Evolutionary conservation across 2,113 vertebrate species (phyloP).

Genomic region (Rousettus leschenaultii): DNA sequence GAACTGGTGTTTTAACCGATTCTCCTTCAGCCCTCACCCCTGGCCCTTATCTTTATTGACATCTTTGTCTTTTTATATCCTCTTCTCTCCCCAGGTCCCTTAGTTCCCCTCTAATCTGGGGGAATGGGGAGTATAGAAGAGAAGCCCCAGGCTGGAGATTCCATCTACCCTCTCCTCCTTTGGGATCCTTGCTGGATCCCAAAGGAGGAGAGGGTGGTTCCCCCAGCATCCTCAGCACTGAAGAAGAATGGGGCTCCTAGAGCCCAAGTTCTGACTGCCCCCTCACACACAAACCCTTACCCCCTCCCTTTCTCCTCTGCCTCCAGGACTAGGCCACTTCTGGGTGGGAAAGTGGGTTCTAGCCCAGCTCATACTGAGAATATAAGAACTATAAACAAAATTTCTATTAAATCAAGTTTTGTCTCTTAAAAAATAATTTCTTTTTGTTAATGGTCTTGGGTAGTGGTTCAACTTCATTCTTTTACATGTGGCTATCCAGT

Average conservation of each 20-base stretch:
- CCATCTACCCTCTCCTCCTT: no score
- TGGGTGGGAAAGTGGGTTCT: constrained; percentile 42
- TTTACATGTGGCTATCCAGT: neutral
- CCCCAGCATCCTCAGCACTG: constrained; percentile 52
- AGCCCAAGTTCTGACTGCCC: neutral
- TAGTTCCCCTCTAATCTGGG: neutral
- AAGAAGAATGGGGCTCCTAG: constrained; percentile 47
- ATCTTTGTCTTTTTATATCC: neutral
- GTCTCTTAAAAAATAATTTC: constrained; percentile 54
- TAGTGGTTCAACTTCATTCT: neutral
- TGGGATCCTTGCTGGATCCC: no score
- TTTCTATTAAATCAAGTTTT: constrained; percentile 80
- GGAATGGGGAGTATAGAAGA: neutral
- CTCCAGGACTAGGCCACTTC: constrained; percentile 45
- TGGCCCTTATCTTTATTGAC: neutral
- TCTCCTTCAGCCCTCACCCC: neutral
- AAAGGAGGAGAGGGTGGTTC: neutral
- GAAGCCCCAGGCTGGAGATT: constrained; percentile 43
- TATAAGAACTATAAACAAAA: constrained; percentile 77
- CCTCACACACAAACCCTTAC: neutral
- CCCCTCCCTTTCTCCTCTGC: neutral
- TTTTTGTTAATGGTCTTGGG: neutral
- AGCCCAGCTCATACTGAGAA: constrained; percentile 74
- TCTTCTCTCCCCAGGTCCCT: neutral
- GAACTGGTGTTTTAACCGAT: constrained; percentile 43